Conservation (phyloP, 2,113 vertebrate genomes). For the Megaleporinus macrocephalus region DNA sequence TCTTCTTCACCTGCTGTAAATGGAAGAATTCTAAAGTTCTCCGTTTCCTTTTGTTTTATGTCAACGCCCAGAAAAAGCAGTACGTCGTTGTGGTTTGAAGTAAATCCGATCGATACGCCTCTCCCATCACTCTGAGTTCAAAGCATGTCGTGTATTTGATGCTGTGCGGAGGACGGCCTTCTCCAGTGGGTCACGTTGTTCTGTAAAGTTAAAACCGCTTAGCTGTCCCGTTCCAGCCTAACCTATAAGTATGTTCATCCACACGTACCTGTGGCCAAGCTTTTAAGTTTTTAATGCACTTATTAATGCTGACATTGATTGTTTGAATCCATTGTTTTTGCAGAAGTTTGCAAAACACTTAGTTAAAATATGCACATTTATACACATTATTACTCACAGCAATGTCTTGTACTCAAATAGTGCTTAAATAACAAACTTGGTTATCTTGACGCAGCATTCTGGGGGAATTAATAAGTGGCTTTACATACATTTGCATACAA, state of each 20-base stretch:
- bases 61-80: no score
- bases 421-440: background rate
- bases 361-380: slow-evolving; percentile 18
- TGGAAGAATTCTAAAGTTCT: background rate
- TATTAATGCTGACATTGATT: slow-evolving; percentile 40
- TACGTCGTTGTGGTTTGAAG: background rate
- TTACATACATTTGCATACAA: background rate
- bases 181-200: background rate
- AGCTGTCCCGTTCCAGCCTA: slow-evolving; percentile 1
- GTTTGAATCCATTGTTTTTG: background rate
- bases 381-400: background rate
- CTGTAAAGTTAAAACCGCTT: background rate
- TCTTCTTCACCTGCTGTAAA: background rate
- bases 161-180: no score
- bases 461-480: background rate
- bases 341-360: background rate
- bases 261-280: background rate
- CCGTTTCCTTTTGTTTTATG: background rate
- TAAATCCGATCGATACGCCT: background rate
- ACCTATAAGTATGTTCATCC: background rate
- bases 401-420: background rate
- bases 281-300: background rate
- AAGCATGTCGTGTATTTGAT: background rate
- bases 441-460: background rate
- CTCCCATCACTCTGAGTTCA: background rate